Conservation (phyloP, 2,888 invertebrate genomes). For the Pollenia angustigena region DNA sequence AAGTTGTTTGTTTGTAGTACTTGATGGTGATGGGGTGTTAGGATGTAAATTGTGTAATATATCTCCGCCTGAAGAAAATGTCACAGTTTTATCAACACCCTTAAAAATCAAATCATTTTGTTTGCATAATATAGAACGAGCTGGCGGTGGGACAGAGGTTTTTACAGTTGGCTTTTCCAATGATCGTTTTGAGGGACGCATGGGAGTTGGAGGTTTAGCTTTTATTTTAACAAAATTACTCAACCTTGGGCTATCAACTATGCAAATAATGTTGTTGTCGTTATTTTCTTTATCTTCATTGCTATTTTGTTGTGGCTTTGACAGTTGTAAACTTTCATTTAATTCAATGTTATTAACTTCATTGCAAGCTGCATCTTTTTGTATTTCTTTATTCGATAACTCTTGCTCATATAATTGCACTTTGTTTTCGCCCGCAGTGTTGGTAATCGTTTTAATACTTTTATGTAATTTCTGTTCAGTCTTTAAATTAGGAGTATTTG, state of each 20-base stretch:
- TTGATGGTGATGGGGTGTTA: slow-evolving; percentile 17
- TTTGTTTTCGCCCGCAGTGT: background rate
- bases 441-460: background rate
- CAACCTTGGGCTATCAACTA: background rate
- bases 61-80: slow-evolving; percentile 76
- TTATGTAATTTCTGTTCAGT: background rate
- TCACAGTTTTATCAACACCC: slow-evolving; percentile 77
- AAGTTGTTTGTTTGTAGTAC: background rate
- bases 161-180: slow-evolving; percentile 17
- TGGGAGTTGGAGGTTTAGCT: slow-evolving; percentile 45
- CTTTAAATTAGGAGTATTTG: background rate
- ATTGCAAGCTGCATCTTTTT: background rate
- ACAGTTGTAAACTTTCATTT: background rate
- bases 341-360: background rate
- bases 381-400: background rate
- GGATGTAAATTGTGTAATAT: slow-evolving; percentile 77
- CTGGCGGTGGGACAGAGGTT: slow-evolving; percentile 35
- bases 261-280: background rate
- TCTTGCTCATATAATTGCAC: background rate
- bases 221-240: slow-evolving; percentile 42
- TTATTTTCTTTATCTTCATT: slow-evolving; percentile 52
- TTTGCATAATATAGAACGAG: slow-evolving; percentile 75
- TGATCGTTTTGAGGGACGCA: slow-evolving; percentile 53
- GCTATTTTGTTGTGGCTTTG: background rate
- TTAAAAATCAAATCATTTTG: slow-evolving; percentile 77